Evolutionary conservation across 2,113 vertebrate species (phyloP), one percentile per base, ranked within the genome.

Genomic region (Thamnaconus septentrionalis): DNA sequence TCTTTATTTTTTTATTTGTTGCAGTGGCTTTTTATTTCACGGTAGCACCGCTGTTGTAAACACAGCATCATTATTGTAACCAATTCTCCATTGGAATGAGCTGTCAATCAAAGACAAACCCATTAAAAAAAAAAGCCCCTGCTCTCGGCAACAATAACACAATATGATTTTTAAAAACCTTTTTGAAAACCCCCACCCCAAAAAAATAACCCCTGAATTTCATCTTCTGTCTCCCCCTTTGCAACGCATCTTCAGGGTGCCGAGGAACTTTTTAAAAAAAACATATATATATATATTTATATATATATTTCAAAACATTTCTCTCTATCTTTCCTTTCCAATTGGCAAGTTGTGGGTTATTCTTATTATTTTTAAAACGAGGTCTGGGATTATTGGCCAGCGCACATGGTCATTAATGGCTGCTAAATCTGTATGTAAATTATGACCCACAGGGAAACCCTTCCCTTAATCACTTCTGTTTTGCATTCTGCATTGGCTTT

Each of bases 341-440:
- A 7, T 45, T 45, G 44, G 44, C 8, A 11, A 48, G n/a, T 56
- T 41, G 4, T 58, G 18, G 53, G 48, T 65, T 58, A 64, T 64
- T 7, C 12, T 62, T 56, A 41, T 71, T 50, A 4, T 52, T 47
- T 31, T 31, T 8, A 54, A 58, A 41, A 68, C 53, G 18, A 66
- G 52, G 51, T 7, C 59, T 69, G 60, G 12, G 43, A 41, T 9
- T 12, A 75, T 56, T 66, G 9, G 53, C 57, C 49, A 50, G 59
- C 5, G 52, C 18, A 41, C 10, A 12, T n/a, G 70, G 66, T 61
- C 56, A 69, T 58, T 46, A 69, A 74, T 64, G 56, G 53, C 45
- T 43, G 31, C 67, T 69, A 59, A 74, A 77, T 70, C 53, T 69
- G 64, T 58, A 82, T 86, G 83, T 84, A 81, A 78, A 82, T 59